Base-by-base conservation (phyloP, 2,113 vertebrate species). In the Physeter macrocephalus region DNA sequence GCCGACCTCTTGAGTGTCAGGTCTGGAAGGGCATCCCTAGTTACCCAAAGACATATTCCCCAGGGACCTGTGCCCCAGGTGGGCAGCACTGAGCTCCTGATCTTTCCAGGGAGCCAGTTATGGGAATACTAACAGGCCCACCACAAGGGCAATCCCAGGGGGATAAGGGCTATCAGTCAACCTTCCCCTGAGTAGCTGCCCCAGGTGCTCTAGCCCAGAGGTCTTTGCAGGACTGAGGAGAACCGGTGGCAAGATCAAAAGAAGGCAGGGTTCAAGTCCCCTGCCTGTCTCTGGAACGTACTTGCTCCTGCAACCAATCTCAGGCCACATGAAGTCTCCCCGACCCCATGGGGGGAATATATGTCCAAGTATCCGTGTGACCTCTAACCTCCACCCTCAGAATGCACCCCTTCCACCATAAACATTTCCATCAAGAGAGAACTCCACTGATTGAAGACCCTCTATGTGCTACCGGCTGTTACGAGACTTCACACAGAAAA, bases 11-110 rank as follows among this genome's bases (percentile, higher is more conserved):
- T 36, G 6, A 88, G 27, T 34, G 29, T 72, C 10, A 20, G 39
- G 25, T 75, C 27, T 69, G 17, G 62, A 86, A 93, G 59, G 21
- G 6, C 34, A 77, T n/a, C 18, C 8, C 1, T 39, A 23, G 34
- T 5, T 27, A 57, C 31, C 43, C 25, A n/a, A 86, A 69, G 43
- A 34, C 54, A 31, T 0, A 0, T 20, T 41, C 34, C 25, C 31
- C 18, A n/a, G n/a, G 25, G 13, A 62, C 8, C 2, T 18, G 13
- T 4, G 12, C 20, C 34, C 31, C 46, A 13, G 0, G 3, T 31
- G 20, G 34, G 61, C 18, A 66, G 8, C 46, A 4, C 2, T 13
- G 12, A 36, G 23, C 9, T 20, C 54, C 84, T 82, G 59, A n/a
- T 49, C 54, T 69, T 72, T 31, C 46, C 49, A 27, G 23, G 39